Evolutionary conservation across 2,888 invertebrate genomes (phyloP).

Genomic region (Norana najaformis): DNA sequence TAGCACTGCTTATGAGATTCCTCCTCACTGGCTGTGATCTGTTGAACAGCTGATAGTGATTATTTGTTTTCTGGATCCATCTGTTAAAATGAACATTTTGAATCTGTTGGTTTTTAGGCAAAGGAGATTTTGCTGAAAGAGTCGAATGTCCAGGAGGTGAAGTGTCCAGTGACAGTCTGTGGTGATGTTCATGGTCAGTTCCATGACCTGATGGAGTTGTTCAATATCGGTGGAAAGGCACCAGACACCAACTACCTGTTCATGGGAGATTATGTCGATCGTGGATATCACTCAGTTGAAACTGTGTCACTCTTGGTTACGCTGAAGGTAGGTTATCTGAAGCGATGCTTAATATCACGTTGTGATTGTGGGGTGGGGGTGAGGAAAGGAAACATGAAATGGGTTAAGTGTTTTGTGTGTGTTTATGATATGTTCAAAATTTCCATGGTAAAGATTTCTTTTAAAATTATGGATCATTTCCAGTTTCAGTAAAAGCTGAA

Average conservation of each 20-base stretch:
- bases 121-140: conserved; percentile 99
- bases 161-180: conserved; percentile 99
- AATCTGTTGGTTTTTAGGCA: conserved; percentile 71
- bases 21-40: not conserved
- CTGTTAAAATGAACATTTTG: not conserved
- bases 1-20: no score
- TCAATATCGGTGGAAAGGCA: conserved; percentile 92
- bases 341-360: not conserved
- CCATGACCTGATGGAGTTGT: conserved; percentile 98
- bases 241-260: conserved; percentile 99
- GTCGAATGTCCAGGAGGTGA: conserved; percentile 99
- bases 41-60: not conserved
- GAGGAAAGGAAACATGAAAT: not conserved
- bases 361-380: not conserved
- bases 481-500: not conserved
- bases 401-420: not conserved
- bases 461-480: not conserved
- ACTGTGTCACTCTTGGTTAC: conserved; percentile 97
- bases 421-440: no score
- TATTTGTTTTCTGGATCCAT: not conserved
- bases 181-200: conserved; percentile 99
- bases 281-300: conserved; percentile 95
- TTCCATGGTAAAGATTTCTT: not conserved
- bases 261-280: conserved; percentile 99
- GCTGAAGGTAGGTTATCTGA: conserved; percentile 75